Evolutionary conservation across 2,113 vertebrate genomes (phyloP), one percentile per base, ranked within the genome.

Genomic region (Dicentrarchus labrax): DNA sequence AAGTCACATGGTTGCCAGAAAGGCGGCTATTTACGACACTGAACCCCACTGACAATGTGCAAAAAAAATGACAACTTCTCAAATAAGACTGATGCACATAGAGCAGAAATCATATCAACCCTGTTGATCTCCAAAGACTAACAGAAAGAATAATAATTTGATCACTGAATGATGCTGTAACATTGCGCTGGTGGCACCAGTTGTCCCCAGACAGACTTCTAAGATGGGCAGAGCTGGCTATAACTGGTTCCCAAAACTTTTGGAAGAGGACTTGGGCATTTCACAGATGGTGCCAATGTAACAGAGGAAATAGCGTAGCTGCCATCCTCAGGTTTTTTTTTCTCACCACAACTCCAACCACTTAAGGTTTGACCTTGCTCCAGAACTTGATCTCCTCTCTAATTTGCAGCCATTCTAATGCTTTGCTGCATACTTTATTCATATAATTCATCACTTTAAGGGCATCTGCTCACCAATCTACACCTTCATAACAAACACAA

Each of bases 1-100:
- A 86, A 80, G 79, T 91, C 87, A 88, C 74, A 88, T 22, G 77
- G 57, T 76, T 62, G 24, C 80, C 36, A 82, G 70, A 93, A 89
- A 80, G 5, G 17, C 24, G 60, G 50, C 67, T 72, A 78, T 89
- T 92, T 89, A 61, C 76, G 64, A 60, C 62, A 24, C 22, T 80
- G 53, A 78, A 67, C 30, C 56, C 78, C 30, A 30, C 30, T 48
- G 17, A 6, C 45, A 59, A 66, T 11, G 39, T 12, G 6, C 11
- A 51, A 6, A 30, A 11, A 11, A 59, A 72, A 13, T 47, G 8
- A 72, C 0, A 72, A 22, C 8, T 24, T 50, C 21, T 22, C 45
- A 22, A 68, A 21, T 24, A 12, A 15, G 24, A 56, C 2, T 22
- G 21, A 22, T 16, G 10, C 3, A 36, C 9, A 36, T 6, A 8